Evolutionary conservation across 1,140 invertebrate genomes (phyloP), one percentile per base, ranked within the genome.

Genomic region (Aporrectodea caliginosa): DNA sequence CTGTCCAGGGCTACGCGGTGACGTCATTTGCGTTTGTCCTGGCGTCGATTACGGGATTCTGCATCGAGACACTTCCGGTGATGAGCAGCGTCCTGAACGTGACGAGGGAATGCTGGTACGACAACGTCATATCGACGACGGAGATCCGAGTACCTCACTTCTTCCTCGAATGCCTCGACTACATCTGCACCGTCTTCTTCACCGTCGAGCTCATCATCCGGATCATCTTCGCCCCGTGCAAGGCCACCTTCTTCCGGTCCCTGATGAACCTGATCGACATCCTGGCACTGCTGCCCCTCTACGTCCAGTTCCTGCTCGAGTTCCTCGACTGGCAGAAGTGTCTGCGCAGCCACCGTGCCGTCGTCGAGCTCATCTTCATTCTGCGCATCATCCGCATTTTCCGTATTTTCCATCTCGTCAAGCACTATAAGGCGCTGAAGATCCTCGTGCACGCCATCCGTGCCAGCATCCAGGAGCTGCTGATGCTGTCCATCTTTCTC

Each of bases 401-500:
- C 79, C 82, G 86, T 35, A 86, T 87, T 75, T 87, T 87, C 82
- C 86, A 87, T 79, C 81, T 87, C 12, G 84, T 87, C 0, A 85
- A 85, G 79, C 85, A 86, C 79, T 87, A 87, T 78, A 85, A 86
- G 78, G 85, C 85, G 1, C 74, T 87, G 2, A 84, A 86, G 77
- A 86, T 87, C 35, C 82, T 87, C 75, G 84, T 87, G 0, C 86
- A 87, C 80, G 82, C 86, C 14, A 73, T 89, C 35, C 86, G 86
- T 75, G 85, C 85, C 33, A 87, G 85, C 78, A 80, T 87, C 33
- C 86, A 86, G 70, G 87, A 88, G 78, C 80, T 89, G 32, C 78
- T 86, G 29, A 91, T 98, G 81, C 90, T 98, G 82, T 95, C 98
- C 81, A 98, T 98, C 91, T 98, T 99, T 91, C 92, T 99, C 83